Percentiles rank a stretch among this genome's conserved stretches.
Evolutionary conservation across 1,140 invertebrate species (phyloP).

Genomic region (Hylyphantes graminicola): DNA sequence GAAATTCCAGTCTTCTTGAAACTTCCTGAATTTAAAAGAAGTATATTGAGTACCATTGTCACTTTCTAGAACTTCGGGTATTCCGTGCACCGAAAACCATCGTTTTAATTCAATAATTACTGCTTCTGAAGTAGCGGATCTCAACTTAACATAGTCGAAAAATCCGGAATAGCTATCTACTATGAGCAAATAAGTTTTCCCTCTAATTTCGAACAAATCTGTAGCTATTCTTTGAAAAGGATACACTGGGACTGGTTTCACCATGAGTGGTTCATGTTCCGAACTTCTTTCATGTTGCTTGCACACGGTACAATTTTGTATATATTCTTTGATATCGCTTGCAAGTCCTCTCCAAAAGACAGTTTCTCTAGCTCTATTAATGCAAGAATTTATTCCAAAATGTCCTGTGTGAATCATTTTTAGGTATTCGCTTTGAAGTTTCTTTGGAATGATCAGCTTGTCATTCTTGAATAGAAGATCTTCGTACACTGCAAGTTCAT

Average conservation of each 20-base stretch:
- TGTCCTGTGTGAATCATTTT: too few relatives aligned
- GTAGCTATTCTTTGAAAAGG: too few relatives aligned
- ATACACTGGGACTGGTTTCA: too few relatives aligned
- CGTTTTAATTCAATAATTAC: background rate
- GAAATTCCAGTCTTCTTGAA: background rate
- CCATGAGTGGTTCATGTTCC: too few relatives aligned
- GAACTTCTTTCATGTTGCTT: background rate
- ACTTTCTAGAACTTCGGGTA: background rate
- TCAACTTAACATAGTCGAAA: constrained; percentile 8
- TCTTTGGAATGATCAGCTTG: too few relatives aligned
- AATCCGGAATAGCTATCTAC: constrained; percentile 23
- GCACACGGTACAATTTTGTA: too few relatives aligned
- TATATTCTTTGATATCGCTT: too few relatives aligned
- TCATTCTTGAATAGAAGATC: too few relatives aligned
- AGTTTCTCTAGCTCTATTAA: background rate
- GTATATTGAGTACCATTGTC: background rate
- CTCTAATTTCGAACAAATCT: constrained; percentile 2
- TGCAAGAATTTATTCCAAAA: too few relatives aligned
- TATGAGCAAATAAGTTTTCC: constrained; percentile 3
- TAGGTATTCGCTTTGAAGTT: too few relatives aligned
- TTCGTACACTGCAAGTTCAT: too few relatives aligned
- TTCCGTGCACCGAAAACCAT: background rate
- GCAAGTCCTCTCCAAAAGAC: too few relatives aligned
- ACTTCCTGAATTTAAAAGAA: background rate
- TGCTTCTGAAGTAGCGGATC: background rate